These are phyloP conservation scores for Taphrorychus bicolor DNA, from an alignment of 2,888 invertebrate species.

Conservation along the genomic window DNA sequence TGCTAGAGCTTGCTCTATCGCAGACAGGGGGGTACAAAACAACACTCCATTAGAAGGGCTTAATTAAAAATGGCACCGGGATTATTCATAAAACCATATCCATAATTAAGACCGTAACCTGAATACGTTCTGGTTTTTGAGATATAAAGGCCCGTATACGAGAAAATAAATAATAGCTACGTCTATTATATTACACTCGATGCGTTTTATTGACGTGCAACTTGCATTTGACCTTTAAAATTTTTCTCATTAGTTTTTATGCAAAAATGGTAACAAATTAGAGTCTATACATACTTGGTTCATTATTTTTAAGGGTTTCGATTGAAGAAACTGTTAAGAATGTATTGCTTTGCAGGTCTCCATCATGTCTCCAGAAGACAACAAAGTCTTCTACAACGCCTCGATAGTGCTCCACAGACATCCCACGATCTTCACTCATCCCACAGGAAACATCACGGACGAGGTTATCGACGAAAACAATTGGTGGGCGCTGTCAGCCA, in stretches of 20 bases:
- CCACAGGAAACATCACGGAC: slow-evolving; percentile 6
- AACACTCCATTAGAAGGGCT: background rate
- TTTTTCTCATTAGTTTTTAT: background rate
- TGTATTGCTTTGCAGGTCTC: slow-evolving; percentile 24
- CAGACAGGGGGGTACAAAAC: background rate
- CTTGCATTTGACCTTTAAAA: background rate
- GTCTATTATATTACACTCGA: background rate
- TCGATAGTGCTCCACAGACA: slow-evolving; percentile 52
- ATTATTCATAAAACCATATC: background rate
- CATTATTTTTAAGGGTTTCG: no score
- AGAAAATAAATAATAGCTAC: background rate
- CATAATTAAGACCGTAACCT: slow-evolving; percentile 5
- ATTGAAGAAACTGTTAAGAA: background rate
- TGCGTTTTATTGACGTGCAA: background rate
- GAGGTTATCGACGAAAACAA: slow-evolving; percentile 62
- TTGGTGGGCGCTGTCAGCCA: slow-evolving; percentile 84
- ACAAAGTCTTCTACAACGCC: slow-evolving; percentile 58
- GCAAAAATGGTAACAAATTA: no score
- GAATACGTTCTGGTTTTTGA: background rate
- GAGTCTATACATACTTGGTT: no score
- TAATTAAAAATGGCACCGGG: slow-evolving; percentile 3
- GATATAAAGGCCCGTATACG: slow-evolving; percentile 4
- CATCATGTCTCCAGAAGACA: slow-evolving; percentile 40
- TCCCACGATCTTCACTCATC: background rate
- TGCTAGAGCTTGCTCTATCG: background rate